phyloP scores from a whole-genome alignment of 2,113 vertebrate species.

The Pantherophis guttatus region DNA sequence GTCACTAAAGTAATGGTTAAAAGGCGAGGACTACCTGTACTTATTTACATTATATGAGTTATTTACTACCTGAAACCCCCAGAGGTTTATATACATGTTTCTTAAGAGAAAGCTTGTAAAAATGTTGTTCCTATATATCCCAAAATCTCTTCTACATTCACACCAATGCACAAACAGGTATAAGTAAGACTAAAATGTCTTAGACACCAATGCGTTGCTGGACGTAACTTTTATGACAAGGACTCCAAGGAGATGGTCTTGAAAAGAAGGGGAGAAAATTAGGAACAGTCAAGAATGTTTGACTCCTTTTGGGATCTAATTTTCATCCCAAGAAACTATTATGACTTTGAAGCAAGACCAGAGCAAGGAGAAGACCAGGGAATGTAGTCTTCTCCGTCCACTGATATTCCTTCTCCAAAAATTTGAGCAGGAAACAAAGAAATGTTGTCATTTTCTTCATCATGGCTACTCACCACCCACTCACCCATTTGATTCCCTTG shows the following conservation, averaged over 20 bases:
- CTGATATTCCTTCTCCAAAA: slow-evolving; percentile 41
- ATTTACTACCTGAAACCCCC: not conserved
- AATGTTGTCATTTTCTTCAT: slow-evolving; percentile 7
- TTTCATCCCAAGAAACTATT: slow-evolving; percentile 39
- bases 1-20: not conserved
- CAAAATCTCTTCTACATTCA: not conserved
- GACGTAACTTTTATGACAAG: not conserved
- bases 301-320: slow-evolving; percentile 32
- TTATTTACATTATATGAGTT: not conserved
- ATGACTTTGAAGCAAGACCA: not conserved
- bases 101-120: not conserved
- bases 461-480: slow-evolving; percentile 37
- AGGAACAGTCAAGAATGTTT: slow-evolving; percentile 11
- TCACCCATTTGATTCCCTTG: slow-evolving; percentile 40
- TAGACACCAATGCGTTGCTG: not conserved
- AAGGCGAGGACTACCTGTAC: not conserved
- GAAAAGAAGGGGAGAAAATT: slow-evolving; percentile 6
- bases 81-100: not conserved
- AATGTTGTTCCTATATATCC: not conserved
- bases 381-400: slow-evolving; percentile 9
- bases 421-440: slow-evolving; percentile 30
- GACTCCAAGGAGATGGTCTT: not conserved
- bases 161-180: not conserved
- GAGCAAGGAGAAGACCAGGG: slow-evolving; percentile 8
- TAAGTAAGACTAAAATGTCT: not conserved